These are phyloP conservation scores for Ectropis crepuscularia DNA, from an alignment of 2,888 invertebrate species.

Conservation along the genomic window DNA sequence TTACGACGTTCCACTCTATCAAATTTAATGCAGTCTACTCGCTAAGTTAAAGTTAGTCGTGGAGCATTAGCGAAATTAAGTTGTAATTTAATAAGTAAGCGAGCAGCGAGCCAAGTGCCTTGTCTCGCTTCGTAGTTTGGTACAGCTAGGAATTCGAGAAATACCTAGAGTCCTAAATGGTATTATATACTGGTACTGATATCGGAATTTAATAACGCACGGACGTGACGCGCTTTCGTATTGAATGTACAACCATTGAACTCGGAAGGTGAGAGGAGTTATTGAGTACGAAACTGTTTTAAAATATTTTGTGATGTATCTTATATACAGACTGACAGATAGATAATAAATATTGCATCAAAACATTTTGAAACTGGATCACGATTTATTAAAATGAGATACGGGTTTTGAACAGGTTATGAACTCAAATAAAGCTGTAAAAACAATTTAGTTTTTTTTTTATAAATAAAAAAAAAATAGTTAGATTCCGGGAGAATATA, in stretches of 20 bases:
- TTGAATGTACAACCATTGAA: slow-evolving; percentile 2
- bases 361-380: no score
- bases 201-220: slow-evolving; percentile 20
- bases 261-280: not conserved
- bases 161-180: slow-evolving; percentile 8
- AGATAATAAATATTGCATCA: no score
- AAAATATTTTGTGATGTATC: no score
- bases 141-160: slow-evolving; percentile 17
- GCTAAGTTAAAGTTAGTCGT: slow-evolving; percentile 14
- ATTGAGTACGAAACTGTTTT: not conserved
- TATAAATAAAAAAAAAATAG: no score
- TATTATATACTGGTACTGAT: slow-evolving; percentile 15
- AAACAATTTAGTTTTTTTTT: no score
- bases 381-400: no score
- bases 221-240: slow-evolving; percentile 16
- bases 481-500: no score
- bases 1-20: slow-evolving; percentile 12
- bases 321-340: no score
- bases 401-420: no score
- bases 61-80: slow-evolving; percentile 31
- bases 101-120: slow-evolving; percentile 22
- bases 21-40: slow-evolving; percentile 16
- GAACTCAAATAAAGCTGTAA: no score
- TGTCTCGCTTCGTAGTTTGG: slow-evolving; percentile 13
- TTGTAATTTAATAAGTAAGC: slow-evolving; percentile 33